Conservation (phyloP, 2,113 vertebrate species). For the Recurvirostra avosetta region DNA sequence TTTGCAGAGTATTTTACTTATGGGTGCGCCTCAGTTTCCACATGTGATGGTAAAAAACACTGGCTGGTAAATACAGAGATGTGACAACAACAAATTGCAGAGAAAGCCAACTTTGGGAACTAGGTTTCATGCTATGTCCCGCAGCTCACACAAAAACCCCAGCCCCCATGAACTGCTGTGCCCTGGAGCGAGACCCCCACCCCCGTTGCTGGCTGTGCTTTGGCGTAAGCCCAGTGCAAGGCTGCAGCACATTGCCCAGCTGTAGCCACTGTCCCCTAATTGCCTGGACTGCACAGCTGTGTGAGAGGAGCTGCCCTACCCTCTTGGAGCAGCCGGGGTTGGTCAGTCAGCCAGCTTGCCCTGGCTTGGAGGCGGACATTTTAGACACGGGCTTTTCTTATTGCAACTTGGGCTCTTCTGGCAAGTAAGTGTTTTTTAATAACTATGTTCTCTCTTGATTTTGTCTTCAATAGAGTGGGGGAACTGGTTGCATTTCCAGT, state of each 20-base stretch:
- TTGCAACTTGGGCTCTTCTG: not conserved
- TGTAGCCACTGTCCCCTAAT: not conserved
- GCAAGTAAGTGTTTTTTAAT: not conserved
- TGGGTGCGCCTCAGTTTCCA: not conserved
- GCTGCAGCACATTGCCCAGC: not conserved
- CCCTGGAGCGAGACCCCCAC: not conserved
- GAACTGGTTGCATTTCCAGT: not conserved
- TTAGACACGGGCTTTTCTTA: not conserved
- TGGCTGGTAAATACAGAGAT: not conserved
- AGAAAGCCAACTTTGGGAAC: not conserved
- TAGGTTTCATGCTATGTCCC: not conserved
- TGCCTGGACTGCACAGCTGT: not conserved
- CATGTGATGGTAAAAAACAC: not conserved
- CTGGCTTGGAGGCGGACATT: not conserved
- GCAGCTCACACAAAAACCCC: not conserved
- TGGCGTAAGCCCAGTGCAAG: not conserved
- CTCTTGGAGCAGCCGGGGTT: not conserved
- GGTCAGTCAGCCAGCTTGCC: no score
- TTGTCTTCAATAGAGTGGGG: not conserved
- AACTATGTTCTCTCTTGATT: not conserved
- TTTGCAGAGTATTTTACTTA: not conserved
- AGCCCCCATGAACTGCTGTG: not conserved
- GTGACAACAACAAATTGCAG: not conserved
- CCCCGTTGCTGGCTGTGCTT: not conserved
- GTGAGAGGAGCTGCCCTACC: not conserved